A percentile compares a stretch with the other conserved stretches of the same genome.
Conservation (phyloP, 2,888 invertebrate genomes). For the Agriopis marginaria region DNA sequence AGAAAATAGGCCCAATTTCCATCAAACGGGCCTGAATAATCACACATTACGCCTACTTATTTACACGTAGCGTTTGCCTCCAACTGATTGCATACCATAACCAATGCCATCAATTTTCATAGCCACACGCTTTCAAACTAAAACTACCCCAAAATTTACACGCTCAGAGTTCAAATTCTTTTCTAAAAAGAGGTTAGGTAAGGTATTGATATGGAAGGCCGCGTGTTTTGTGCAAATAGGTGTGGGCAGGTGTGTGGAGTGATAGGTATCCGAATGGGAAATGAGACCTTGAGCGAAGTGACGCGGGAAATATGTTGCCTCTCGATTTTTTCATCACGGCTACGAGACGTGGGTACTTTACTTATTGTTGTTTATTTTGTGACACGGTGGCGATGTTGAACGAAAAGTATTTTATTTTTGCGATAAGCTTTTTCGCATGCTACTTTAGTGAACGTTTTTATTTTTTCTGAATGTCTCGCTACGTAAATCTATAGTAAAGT, state of each 20-base stretch:
- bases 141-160: neutral
- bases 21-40: slow-evolving; percentile 28
- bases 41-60: slow-evolving; percentile 38
- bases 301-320: slow-evolving; percentile 26
- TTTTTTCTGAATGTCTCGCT: too few relatives aligned
- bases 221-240: slow-evolving; percentile 63
- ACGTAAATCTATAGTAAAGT: too few relatives aligned
- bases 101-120: slow-evolving; percentile 56
- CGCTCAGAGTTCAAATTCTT: neutral
- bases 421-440: neutral
- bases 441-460: neutral
- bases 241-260: slow-evolving; percentile 53
- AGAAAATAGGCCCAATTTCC: slow-evolving; percentile 19
- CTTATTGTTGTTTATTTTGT: slow-evolving; percentile 14
- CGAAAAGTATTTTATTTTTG: neutral
- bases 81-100: slow-evolving; percentile 51
- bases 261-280: slow-evolving; percentile 50
- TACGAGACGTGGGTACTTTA: neutral
- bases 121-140: slow-evolving; percentile 12
- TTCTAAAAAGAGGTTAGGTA: slow-evolving; percentile 36
- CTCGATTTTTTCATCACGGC: slow-evolving; percentile 22
- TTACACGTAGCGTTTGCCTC: slow-evolving; percentile 45
- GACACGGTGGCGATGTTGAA: neutral
- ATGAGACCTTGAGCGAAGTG: slow-evolving; percentile 44
- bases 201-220: slow-evolving; percentile 67